phyloP scores from a whole-genome alignment of 2,797 vertebrate species.

The Artibeus lituratus region DNA sequence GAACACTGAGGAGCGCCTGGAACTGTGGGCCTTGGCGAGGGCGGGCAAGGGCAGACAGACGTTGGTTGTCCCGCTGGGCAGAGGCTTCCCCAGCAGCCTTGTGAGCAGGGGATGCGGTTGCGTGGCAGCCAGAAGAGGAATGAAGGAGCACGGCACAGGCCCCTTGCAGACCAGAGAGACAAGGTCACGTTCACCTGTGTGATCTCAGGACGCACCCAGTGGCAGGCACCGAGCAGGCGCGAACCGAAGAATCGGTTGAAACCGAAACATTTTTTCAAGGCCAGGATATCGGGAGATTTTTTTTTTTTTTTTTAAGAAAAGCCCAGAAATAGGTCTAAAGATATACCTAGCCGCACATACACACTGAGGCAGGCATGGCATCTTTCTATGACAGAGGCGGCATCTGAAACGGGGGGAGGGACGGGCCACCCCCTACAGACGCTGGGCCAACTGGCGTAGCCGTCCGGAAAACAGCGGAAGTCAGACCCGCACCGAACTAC shows the following conservation, averaged over 20 bases:
- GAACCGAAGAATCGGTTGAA: background rate
- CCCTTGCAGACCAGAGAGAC: background rate
- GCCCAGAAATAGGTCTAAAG: background rate
- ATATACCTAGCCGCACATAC: background rate
- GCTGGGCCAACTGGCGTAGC: background rate
- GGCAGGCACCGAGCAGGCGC: background rate
- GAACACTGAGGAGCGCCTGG: background rate
- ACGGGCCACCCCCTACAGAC: background rate
- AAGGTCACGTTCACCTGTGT: no score
- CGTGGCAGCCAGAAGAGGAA: background rate
- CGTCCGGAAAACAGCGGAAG: background rate
- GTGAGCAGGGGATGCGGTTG: background rate
- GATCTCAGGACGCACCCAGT: background rate
- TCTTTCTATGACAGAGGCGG: background rate
- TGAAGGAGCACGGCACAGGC: no score
- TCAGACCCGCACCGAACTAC: background rate
- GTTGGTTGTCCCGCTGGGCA: background rate
- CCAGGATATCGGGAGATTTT: background rate
- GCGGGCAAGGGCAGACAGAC: background rate
- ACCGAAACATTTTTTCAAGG: background rate
- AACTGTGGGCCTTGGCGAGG: background rate
- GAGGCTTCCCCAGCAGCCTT: background rate
- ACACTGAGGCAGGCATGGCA: background rate
- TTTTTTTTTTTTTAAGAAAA: background rate
- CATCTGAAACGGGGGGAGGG: background rate